Conservation (phyloP, 2,888 invertebrate species). For the Dasysyrphus tricinctus region DNA sequence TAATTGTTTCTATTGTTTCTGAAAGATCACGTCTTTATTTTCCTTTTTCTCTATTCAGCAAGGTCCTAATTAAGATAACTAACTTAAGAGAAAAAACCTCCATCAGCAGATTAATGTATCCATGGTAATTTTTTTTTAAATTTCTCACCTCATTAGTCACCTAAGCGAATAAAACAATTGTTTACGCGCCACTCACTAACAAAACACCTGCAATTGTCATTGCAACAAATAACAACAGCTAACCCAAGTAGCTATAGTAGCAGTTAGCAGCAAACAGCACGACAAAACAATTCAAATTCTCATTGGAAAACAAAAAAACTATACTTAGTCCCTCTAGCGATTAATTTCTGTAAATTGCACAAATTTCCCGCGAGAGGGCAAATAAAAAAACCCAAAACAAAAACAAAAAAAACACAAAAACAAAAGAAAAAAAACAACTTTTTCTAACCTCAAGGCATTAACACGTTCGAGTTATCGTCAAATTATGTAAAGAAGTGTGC, state of each 20-base stretch:
- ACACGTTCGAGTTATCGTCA: conserved; percentile 37
- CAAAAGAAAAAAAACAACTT: conserved; percentile 15
- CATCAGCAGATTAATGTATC: conserved; percentile 39
- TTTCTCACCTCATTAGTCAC: conserved; percentile 70
- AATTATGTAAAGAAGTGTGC: conserved; percentile 51
- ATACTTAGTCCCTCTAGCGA: conserved; percentile 12
- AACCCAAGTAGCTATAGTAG: neutral
- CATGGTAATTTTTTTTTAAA: conserved; percentile 60
- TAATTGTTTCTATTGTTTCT: no score
- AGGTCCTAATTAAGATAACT: conserved; percentile 52
- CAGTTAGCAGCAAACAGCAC: conserved; percentile 19
- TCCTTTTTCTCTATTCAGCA: neutral
- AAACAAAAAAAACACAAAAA: neutral
- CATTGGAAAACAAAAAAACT: conserved; percentile 11
- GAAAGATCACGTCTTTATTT: neutral
- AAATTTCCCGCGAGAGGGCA: conserved; percentile 28
- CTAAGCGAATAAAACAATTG: conserved; percentile 52
- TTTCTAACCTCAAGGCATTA: conserved; percentile 58
- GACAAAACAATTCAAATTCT: conserved; percentile 41
- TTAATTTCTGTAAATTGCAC: conserved; percentile 51
- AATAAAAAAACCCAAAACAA: conserved; percentile 13
- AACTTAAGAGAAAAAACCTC: neutral
- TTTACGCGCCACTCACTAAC: conserved; percentile 46
- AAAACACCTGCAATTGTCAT: conserved; percentile 72
- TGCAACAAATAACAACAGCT: neutral